Conservation (phyloP, 2,888 invertebrate genomes). For the Corythucha ciliata region DNA sequence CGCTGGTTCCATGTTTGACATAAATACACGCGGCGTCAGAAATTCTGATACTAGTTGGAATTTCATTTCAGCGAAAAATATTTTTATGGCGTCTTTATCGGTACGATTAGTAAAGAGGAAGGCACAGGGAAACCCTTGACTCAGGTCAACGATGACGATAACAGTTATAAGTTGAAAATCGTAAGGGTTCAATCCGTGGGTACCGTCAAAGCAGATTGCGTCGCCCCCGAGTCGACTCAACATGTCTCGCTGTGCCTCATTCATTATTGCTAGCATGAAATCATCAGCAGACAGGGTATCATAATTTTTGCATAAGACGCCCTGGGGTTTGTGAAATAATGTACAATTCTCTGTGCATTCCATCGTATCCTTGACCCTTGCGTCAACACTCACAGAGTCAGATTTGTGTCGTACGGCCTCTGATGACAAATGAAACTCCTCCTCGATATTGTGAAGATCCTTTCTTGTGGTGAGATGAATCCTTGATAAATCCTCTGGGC, state of each 20-base stretch:
- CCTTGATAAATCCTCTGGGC: too few relatives aligned
- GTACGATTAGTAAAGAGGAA: constrained; percentile 11
- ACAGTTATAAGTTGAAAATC: background rate
- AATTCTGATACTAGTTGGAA: background rate
- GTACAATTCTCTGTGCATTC: constrained; percentile 4
- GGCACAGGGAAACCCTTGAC: constrained; percentile 5
- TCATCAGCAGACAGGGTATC: background rate
- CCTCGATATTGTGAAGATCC: constrained; percentile 36
- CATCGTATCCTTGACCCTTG: constrained; percentile 29
- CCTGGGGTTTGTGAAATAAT: constrained; percentile 12
- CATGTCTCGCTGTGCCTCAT: background rate
- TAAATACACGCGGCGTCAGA: constrained; percentile 23
- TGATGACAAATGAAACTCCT: constrained; percentile 29
- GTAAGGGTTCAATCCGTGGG: too few relatives aligned
- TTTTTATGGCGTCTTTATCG: background rate
- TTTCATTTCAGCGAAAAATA: background rate
- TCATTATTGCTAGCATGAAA: constrained; percentile 1
- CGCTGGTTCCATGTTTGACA: constrained; percentile 31
- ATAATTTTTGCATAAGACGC: background rate
- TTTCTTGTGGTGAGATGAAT: constrained; percentile 35
- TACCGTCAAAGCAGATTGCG: background rate
- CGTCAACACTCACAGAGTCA: constrained; percentile 32
- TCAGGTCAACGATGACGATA: background rate
- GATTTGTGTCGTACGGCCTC: constrained; percentile 28
- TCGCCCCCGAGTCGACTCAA: background rate